Conservation (phyloP, 1,140 invertebrate species). For the Bombus affinis region DNA sequence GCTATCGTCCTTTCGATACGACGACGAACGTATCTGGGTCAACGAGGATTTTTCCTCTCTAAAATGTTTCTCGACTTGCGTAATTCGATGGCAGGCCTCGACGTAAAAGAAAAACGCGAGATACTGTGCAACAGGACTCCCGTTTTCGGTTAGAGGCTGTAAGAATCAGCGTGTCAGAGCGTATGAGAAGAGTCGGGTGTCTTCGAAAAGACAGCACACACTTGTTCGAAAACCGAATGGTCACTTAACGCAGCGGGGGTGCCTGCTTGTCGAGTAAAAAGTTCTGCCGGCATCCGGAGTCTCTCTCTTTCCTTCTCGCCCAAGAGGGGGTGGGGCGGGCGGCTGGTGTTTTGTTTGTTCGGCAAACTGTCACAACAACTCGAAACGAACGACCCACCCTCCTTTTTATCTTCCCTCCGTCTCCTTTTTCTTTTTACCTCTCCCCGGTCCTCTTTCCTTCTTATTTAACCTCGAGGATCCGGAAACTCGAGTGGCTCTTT, state of each 20-base stretch:
- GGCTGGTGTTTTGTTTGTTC: constrained; percentile 72
- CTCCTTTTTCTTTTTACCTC: not conserved
- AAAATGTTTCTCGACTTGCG: not conserved
- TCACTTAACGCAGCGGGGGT: constrained; percentile 72
- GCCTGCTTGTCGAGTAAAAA: constrained; percentile 50
- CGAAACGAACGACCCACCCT: constrained; percentile 50
- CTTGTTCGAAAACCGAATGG: constrained; percentile 69
- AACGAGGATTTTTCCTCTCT: not conserved
- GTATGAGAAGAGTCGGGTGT: constrained; percentile 40
- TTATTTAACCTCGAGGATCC: constrained; percentile 33
- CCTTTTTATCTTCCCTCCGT: constrained; percentile 21
- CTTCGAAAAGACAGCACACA: constrained; percentile 42
- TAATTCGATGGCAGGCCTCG: not conserved
- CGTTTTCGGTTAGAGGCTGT: not conserved
- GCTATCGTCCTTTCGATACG: not conserved
- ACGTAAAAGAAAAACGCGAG: not conserved
- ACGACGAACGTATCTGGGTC: not conserved
- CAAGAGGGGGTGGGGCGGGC: constrained; percentile 29
- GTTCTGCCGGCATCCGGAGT: constrained; percentile 48
- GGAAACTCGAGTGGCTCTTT: constrained; percentile 68
- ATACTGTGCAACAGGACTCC: constrained; percentile 8
- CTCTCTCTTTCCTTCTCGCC: not conserved
- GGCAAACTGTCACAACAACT: constrained; percentile 78
- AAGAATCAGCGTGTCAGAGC: not conserved
- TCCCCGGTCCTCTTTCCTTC: not conserved